Conservation (phyloP, 2,888 invertebrate species). For the Pediacus dermestoides region DNA sequence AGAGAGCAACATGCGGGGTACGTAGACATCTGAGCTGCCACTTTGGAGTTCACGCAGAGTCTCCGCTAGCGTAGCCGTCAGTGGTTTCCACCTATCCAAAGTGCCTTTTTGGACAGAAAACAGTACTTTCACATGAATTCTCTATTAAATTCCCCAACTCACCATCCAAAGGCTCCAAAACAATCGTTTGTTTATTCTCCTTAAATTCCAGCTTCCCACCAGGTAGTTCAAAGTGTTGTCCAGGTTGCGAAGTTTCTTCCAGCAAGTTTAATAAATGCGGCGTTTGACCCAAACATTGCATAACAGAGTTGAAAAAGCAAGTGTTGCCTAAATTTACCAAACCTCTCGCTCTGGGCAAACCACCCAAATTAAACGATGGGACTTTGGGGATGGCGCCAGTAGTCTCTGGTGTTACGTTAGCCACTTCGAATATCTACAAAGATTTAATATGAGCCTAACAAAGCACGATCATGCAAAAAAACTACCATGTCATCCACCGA, state of each 20-base stretch:
- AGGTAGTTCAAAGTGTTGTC: slow-evolving; percentile 67
- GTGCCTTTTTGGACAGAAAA: too few relatives aligned
- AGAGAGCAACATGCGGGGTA: slow-evolving; percentile 62
- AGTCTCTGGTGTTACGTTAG: slow-evolving; percentile 10
- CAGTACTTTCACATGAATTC: too few relatives aligned
- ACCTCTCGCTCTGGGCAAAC: slow-evolving; percentile 66
- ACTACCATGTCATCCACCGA: slow-evolving; percentile 25
- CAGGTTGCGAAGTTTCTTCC: slow-evolving; percentile 64
- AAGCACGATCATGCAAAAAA: too few relatives aligned
- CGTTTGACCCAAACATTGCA: slow-evolving; percentile 88
- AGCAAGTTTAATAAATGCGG: slow-evolving; percentile 68
- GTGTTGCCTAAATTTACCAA: slow-evolving; percentile 91
- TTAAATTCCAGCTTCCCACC: slow-evolving; percentile 63
- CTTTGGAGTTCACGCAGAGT: slow-evolving; percentile 66
- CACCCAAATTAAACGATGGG: slow-evolving; percentile 11
- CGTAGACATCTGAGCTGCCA: slow-evolving; percentile 62
- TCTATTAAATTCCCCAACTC: slow-evolving; percentile 11
- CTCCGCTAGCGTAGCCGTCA: slow-evolving; percentile 66
- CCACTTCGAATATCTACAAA: too few relatives aligned
- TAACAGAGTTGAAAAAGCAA: slow-evolving; percentile 94
- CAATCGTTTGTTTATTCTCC: slow-evolving; percentile 34
- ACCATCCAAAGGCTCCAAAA: slow-evolving; percentile 38
- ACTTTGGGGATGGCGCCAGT: slow-evolving; percentile 29
- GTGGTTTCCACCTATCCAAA: slow-evolving; percentile 64
- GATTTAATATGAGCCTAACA: too few relatives aligned